Evolutionary conservation across 2,888 invertebrate genomes (phyloP).

Genomic region (Drosophila crucigera): DNA sequence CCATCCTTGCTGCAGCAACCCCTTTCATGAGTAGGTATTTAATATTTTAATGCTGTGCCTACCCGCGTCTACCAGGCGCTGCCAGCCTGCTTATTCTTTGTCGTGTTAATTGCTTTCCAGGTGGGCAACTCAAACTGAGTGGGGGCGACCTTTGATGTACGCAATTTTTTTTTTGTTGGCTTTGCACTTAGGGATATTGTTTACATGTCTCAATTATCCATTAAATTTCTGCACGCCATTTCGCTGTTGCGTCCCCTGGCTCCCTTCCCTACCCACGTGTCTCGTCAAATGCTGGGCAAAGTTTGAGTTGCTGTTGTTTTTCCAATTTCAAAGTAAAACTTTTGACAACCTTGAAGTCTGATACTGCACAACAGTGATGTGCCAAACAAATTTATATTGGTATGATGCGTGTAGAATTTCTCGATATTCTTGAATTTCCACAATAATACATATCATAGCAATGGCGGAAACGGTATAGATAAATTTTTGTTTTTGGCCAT

Average conservation of each 20-base stretch:
- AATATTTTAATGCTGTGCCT: slow-evolving; percentile 49
- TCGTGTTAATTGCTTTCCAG: slow-evolving; percentile 76
- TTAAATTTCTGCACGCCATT: slow-evolving; percentile 58
- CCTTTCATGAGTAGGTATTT: slow-evolving; percentile 47
- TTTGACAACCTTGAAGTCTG: slow-evolving; percentile 45
- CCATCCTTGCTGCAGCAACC: slow-evolving; percentile 28
- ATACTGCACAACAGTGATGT: slow-evolving; percentile 25
- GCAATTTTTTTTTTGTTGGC: slow-evolving; percentile 36
- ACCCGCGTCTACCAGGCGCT: background rate
- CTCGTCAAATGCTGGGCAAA: slow-evolving; percentile 11
- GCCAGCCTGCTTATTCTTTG: slow-evolving; percentile 27
- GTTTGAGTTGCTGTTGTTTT: slow-evolving; percentile 53
- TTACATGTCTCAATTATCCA: slow-evolving; percentile 79
- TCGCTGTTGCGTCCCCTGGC: slow-evolving; percentile 3
- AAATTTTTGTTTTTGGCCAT: background rate
- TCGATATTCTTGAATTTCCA: slow-evolving; percentile 26
- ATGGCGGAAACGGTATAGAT: slow-evolving; percentile 5
- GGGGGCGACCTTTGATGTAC: slow-evolving; percentile 71
- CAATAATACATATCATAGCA: slow-evolving; percentile 9
- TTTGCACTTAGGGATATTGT: slow-evolving; percentile 74
- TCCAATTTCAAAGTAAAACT: slow-evolving; percentile 66
- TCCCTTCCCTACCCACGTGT: background rate
- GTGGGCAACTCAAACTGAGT: slow-evolving; percentile 38
- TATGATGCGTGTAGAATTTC: background rate
- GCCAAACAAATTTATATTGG: background rate